Base-by-base conservation (phyloP, 2,797 vertebrate genomes). In the Brachymystax lenok region DNA sequence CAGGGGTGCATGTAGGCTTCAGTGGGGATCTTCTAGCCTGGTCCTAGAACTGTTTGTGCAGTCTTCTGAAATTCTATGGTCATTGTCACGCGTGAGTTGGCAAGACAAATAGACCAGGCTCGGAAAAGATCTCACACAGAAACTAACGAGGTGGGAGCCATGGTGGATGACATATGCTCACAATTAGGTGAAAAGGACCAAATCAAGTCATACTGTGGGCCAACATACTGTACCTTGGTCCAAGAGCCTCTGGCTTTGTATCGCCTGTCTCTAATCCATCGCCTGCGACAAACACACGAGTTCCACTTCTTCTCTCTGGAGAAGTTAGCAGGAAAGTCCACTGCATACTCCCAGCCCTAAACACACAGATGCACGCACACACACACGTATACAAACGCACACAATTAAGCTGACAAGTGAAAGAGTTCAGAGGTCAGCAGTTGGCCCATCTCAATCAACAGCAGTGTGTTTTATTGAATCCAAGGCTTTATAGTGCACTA, bases 231-330 rank as follows among this genome's bases (percentile, higher is more conserved):
- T 24, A 94, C 94, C 96, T 98, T 97, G 0, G 97, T 96, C 98
- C 98, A 99, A 69, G 88, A 3, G 6, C 98, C 96, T 52, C 94
- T 94, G 13, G 96, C 95, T 69, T 93, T 96, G 88, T 98, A 99
- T 95, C 96, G 95, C 88, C 98, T 94, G 89, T 99, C 97, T 78
- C 98, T 96, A 87, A 99, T 98, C 98, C 98, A 99, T 74, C 97
- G 93, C 76, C 98, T 92, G 68, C 98, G 96, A 74, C 98, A 95
- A 54, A 99, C 98, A n/a, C 96, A 99, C 0, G 98, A 99, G 88
- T 99, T 99, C 98, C 98, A 99, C 81, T 94, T 98, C 91, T 98
- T 99, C 83, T 97, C 97, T 64, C 95, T 96, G 0, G 95, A 97
- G 93, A 99, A 99, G 85, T 95, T 96, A 77, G 97, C 96, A 0